A percentile compares a stretch with the other conserved stretches of the same genome.
Conservation (phyloP, 1,140 invertebrate species). For the Planococcus citri region DNA sequence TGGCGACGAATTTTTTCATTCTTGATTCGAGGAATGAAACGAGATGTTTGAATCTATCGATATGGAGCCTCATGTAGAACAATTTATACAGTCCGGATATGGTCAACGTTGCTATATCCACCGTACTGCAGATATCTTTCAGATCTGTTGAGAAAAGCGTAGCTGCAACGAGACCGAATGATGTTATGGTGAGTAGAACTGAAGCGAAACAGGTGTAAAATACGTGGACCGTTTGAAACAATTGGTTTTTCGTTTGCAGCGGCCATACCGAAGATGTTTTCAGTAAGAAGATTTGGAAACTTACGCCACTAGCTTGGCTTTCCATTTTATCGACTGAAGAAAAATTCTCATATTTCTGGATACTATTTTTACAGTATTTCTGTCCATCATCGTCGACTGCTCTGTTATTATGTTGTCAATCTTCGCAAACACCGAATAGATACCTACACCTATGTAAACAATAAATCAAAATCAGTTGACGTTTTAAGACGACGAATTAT, state of each 20-base stretch:
- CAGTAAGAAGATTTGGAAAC: neutral
- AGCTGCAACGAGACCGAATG: neutral
- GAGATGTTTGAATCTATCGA: neutral
- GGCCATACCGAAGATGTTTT: neutral
- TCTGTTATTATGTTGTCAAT: no score
- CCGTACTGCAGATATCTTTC: constrained; percentile 15
- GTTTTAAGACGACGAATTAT: no score
- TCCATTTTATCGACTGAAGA: no score
- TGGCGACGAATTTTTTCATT: neutral
- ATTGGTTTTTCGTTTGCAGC: neutral
- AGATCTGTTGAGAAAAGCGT: neutral
- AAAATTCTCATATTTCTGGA: no score
- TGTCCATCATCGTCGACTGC: no score
- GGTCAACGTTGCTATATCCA: constrained; percentile 20
- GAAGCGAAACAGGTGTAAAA: neutral
- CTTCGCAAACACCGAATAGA: no score
- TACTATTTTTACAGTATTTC: no score
- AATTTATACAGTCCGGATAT: constrained; percentile 19
- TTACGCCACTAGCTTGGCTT: neutral
- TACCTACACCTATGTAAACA: no score
- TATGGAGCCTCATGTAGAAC: neutral
- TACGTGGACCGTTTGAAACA: neutral
- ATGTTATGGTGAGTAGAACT: neutral
- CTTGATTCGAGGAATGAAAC: neutral
- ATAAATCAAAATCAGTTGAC: no score